phyloP scores from a whole-genome alignment of 2,113 vertebrate genomes.

The Strix uralensis region DNA sequence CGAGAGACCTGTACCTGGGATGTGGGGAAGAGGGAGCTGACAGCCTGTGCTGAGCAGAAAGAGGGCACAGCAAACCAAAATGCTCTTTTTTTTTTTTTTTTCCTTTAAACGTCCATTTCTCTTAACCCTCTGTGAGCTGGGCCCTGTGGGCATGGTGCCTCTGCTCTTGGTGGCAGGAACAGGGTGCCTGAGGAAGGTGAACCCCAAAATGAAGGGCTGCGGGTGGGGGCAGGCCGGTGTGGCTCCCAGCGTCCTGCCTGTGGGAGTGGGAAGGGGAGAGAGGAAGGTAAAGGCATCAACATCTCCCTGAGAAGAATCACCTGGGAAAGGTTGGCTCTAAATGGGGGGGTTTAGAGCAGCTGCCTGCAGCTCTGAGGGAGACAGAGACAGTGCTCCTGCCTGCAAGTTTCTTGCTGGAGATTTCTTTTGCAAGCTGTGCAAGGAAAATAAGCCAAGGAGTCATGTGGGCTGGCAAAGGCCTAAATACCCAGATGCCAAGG shows the following conservation, averaged over 20 bases:
- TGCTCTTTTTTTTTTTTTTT: background rate
- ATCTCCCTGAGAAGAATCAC: too few species aligned
- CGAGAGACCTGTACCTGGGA: background rate
- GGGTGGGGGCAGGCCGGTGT: too few species aligned
- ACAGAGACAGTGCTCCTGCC: background rate
- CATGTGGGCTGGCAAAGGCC: slow-evolving; percentile 5
- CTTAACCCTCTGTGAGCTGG: background rate
- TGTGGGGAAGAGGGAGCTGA: background rate
- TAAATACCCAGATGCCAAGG: background rate
- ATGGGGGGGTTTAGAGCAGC: background rate
- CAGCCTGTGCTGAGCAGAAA: background rate
- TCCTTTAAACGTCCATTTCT: background rate
- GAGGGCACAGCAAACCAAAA: background rate
- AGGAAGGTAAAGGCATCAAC: background rate
- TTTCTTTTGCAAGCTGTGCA: slow-evolving; percentile 21
- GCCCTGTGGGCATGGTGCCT: background rate
- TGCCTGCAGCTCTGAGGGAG: background rate
- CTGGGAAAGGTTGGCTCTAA: background rate
- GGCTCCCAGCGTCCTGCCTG: background rate
- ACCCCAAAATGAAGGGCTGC: background rate
- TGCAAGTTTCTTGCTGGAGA: slow-evolving; percentile 27
- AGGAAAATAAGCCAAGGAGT: background rate
- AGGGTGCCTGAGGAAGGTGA: background rate
- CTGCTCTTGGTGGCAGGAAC: background rate
- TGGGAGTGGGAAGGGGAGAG: too few species aligned